Base-by-base conservation (phyloP, 2,113 vertebrate genomes). In the Tiliqua scincoides region DNA sequence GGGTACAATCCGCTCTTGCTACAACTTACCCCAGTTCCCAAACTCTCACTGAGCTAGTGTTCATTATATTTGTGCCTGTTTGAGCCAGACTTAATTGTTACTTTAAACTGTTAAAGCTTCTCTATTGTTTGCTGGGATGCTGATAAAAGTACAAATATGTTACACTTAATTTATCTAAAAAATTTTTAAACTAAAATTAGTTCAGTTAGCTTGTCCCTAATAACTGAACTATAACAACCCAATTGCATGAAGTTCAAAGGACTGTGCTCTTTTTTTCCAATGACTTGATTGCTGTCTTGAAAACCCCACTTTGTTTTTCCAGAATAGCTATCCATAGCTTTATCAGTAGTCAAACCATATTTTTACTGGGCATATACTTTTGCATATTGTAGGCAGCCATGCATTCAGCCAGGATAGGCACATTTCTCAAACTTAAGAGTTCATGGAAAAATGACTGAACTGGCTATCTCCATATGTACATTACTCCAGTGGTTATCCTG, bases 21-120 rank as follows among this genome's bases (percentile, higher is more conserved):
- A n/a, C n/a, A n/a, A n/a, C n/a, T n/a, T n/a, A n/a, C n/a, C n/a
- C n/a, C n/a, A n/a, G n/a, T n/a, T n/a, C n/a, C n/a, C n/a, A n/a
- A n/a, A n/a, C n/a, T n/a, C n/a, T n/a, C n/a, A n/a, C n/a, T n/a
- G n/a, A n/a, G n/a, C n/a, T n/a, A 2, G 3, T 63, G 61, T 15
- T 74, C 1, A 5, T 5, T 6, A 30, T 30, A 6, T 70, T 27
- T 23, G 48, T 2, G 17, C 65, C 73, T 10, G 32, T 71, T 25
- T 2, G 0, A 18, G 10, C 59, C 37, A 0, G 17, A 65, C 65
- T 82, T 27, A 12, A 65, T 85, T 61, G 68, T 27, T 73, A 30
- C 27, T 71, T 71, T 72, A 65, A 74, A 0, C 0, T 11, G 63
- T 75, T 59, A 67, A 0, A n/a, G 43, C 48, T 3, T 11, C 63